Conservation (phyloP, 2,797 vertebrate species). For the Centropyge bicolor region DNA sequence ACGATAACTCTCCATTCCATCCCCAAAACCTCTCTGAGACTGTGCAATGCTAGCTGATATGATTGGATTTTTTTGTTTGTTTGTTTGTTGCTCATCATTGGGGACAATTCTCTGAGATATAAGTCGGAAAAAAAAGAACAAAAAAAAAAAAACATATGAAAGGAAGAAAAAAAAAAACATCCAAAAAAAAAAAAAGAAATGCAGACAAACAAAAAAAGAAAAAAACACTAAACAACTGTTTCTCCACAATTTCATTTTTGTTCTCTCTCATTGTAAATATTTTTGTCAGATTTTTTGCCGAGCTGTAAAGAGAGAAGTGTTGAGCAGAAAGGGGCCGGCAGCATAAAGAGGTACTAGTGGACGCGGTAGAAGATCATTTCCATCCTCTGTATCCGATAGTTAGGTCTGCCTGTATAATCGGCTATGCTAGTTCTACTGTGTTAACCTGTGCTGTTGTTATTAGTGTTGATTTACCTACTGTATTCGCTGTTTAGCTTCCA, state of each 20-base stretch:
- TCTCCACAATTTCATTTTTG: slow-evolving; percentile 87
- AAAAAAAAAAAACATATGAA: slow-evolving; percentile 68
- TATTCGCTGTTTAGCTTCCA: slow-evolving; percentile 78
- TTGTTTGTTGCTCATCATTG: slow-evolving; percentile 86
- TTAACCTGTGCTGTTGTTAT: slow-evolving; percentile 80
- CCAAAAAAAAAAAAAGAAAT: slow-evolving; percentile 63
- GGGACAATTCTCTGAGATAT: slow-evolving; percentile 86
- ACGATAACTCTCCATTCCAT: slow-evolving; percentile 92
- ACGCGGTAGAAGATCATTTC: slow-evolving; percentile 61
- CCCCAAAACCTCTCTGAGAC: slow-evolving; percentile 88
- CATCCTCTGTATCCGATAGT: slow-evolving; percentile 69
- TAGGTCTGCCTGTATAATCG: slow-evolving; percentile 78
- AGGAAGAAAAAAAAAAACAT: slow-evolving; percentile 70
- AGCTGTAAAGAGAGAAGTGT: slow-evolving; percentile 88
- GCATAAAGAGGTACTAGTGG: slow-evolving; percentile 87
- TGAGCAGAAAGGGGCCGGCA: slow-evolving; percentile 86
- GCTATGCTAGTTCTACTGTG: slow-evolving; percentile 78
- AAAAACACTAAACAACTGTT: slow-evolving; percentile 86
- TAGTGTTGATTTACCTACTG: slow-evolving; percentile 83
- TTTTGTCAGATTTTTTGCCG: slow-evolving; percentile 87
- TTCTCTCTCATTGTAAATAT: slow-evolving; percentile 92
- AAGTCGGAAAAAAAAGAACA: slow-evolving; percentile 70
- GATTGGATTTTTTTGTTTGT: slow-evolving; percentile 85
- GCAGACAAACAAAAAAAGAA: slow-evolving; percentile 75
- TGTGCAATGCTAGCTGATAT: slow-evolving; percentile 91